Evolutionary conservation across 2,113 vertebrate species (phyloP).

Genomic region (Lipotes vexillifer): DNA sequence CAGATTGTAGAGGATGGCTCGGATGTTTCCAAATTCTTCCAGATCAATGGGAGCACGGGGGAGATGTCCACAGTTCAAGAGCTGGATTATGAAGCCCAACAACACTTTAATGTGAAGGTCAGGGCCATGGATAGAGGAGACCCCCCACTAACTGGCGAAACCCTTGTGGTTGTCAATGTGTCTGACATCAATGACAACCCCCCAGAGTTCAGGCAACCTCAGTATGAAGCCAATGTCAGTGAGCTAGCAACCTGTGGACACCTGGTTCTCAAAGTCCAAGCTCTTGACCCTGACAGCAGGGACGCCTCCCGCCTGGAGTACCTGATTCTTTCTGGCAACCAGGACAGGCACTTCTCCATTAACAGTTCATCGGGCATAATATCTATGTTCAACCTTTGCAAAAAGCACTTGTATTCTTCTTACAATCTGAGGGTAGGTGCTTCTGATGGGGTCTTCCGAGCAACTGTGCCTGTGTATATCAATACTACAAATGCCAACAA

Average conservation of each 20-base stretch:
- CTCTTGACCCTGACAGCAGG: slow-evolving; percentile 88
- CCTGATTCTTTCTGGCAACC: slow-evolving; percentile 94
- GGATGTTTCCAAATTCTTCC: slow-evolving; percentile 86
- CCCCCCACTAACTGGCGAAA: slow-evolving; percentile 86
- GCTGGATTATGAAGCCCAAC: slow-evolving; percentile 89
- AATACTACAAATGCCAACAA: slow-evolving; percentile 94
- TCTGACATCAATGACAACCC: slow-evolving; percentile 96
- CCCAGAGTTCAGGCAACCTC: slow-evolving; percentile 88
- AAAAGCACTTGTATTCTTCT: slow-evolving; percentile 88
- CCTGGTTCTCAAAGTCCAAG: slow-evolving; percentile 94
- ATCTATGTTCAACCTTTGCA: slow-evolving; percentile 93
- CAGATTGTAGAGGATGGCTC: slow-evolving; percentile 85
- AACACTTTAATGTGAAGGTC: slow-evolving; percentile 88
- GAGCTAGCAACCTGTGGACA: slow-evolving; percentile 94
- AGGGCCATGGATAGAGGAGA: slow-evolving; percentile 88
- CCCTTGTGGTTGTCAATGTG: slow-evolving; percentile 86
- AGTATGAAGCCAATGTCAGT: slow-evolving; percentile 90
- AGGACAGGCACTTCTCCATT: slow-evolving; percentile 92
- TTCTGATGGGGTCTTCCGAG: slow-evolving; percentile 94
- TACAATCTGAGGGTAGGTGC: slow-evolving; percentile 93
- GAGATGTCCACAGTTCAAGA: slow-evolving; percentile 86
- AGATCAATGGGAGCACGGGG: slow-evolving; percentile 86
- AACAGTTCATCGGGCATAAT: slow-evolving; percentile 95
- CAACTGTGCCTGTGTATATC: slow-evolving; percentile 92
- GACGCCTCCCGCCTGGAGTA: slow-evolving; percentile 89